A percentile compares a stretch with the other conserved stretches of the same genome.
These are phyloP conservation scores for Drosophila murphyi DNA, from an alignment of 1,140 invertebrate genomes.

Conservation along the genomic window DNA sequence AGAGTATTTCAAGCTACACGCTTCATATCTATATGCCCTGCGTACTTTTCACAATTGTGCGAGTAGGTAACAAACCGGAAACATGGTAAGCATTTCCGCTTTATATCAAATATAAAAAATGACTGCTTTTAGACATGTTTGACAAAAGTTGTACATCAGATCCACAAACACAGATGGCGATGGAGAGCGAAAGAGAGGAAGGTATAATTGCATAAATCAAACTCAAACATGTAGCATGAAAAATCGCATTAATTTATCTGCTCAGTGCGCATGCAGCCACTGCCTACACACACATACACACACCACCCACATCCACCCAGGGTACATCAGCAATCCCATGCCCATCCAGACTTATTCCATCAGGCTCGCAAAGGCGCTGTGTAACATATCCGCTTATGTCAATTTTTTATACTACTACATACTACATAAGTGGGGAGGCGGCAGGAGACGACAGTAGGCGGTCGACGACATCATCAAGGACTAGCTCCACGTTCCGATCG, in stretches of 20 bases:
- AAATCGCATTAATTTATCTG: conserved; percentile 84
- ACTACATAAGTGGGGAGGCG: conserved; percentile 22
- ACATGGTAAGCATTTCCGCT: conserved; percentile 74
- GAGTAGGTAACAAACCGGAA: conserved; percentile 73
- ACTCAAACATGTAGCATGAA: conserved; percentile 83
- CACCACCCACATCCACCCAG: conserved; percentile 1
- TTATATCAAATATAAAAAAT: conserved; percentile 80
- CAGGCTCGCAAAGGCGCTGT: conserved; percentile 63
- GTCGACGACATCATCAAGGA: conserved; percentile 66
- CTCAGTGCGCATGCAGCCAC: conserved; percentile 64
- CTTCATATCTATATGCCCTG: conserved; percentile 4
- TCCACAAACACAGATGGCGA: conserved; percentile 19
- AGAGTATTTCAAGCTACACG: conserved; percentile 4
- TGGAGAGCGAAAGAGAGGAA: conserved; percentile 43
- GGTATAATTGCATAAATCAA: conserved; percentile 84
- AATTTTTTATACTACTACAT: conserved; percentile 60
- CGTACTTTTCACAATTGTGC: conserved; percentile 23
- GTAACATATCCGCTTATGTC: conserved; percentile 82
- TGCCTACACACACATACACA: conserved; percentile 56
- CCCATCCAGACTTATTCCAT: conserved; percentile 24
- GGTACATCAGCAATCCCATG: conserved; percentile 7
- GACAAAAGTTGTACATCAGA: conserved; percentile 78
- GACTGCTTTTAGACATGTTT: conserved; percentile 79
- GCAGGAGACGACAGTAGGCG: background rate
- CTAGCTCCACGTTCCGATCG: conserved; percentile 32